A percentile compares a stretch with the other conserved stretches of the same genome.
Conservation (phyloP, 2,888 invertebrate species). For the Balanococcus diminutus region DNA sequence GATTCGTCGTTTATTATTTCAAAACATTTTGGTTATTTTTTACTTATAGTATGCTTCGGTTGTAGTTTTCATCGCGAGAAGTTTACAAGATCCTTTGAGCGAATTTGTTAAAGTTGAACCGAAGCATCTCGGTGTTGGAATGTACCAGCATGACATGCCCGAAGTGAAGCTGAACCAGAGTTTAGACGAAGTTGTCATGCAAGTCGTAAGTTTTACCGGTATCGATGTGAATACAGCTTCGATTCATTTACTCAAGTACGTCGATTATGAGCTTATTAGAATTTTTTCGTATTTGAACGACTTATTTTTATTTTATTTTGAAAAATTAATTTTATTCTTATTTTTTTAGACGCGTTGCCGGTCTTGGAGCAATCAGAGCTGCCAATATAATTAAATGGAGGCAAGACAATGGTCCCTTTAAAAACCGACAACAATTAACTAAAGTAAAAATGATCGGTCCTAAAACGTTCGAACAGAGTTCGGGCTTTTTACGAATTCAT, state of each 20-base stretch:
- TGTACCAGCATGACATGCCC: conserved; percentile 91
- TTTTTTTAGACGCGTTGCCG: conserved; percentile 75
- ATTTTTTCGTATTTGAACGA: too few relatives aligned
- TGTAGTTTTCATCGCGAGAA: conserved; percentile 79
- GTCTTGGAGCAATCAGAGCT: conserved; percentile 77
- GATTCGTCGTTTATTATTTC: background rate
- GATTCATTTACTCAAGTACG: conserved; percentile 76
- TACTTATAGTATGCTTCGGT: conserved; percentile 72
- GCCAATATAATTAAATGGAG: conserved; percentile 79
- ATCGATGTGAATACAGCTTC: conserved; percentile 90
- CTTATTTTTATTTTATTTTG: too few relatives aligned
- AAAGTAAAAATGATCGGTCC: conserved; percentile 82
- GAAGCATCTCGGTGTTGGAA: conserved; percentile 90
- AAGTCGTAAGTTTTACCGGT: conserved; percentile 92
- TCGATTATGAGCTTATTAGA: too few relatives aligned
- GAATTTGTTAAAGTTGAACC: conserved; percentile 94
- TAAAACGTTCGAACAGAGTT: conserved; percentile 86
- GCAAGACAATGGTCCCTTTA: conserved; percentile 73
- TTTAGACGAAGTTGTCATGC: conserved; percentile 81
- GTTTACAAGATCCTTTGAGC: conserved; percentile 87
- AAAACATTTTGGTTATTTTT: background rate
- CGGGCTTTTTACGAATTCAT: conserved; percentile 71
- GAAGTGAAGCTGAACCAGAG: conserved; percentile 76
- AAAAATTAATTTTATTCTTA: background rate
- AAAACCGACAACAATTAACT: conserved; percentile 74